Evolutionary conservation across 2,888 invertebrate genomes (phyloP), one percentile per base, ranked within the genome.

Genomic region (Acanthacorydalis orientalis): DNA sequence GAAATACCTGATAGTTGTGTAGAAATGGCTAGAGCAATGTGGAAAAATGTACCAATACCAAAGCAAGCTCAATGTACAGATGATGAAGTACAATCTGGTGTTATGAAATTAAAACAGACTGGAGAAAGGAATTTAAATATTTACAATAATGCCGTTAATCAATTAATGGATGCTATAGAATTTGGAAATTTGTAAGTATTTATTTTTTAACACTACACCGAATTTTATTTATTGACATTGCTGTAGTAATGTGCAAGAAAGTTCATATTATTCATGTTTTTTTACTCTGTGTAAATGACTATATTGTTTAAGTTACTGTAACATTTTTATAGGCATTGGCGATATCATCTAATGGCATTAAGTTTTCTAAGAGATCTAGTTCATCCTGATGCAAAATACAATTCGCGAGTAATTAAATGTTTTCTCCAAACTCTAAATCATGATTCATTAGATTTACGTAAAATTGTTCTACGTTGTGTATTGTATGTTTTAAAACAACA

Each of bases 321-420:
- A n/a, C n/a, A n/a, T n/a, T n/a, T n/a, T 57, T 64, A 43, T 57
- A 81, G 83, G 16, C 86, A 85, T 60, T 91, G 92, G 92, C 77
- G 88, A 43, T 85, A 87, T 52, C 73, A 81, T 45, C 74, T 80
- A 53, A 74, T 89, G 62, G 81, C 81, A 0, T 74, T 87, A 61
- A 75, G 77, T 51, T 77, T 90, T 66, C 65, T 91, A 8, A 73
- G 75, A 2, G 72, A 77, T 56, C 69, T 89, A 49, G 75, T 85
- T 1, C 80, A 89, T 51, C 71, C 79, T 1, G 82, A 86, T 60
- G 72, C 78, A 1, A 64, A 68, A 6, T 80, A 80, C 61, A 77
- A 83, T 1, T 62, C 75, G 0, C 62, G 69, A 9, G 75, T 79
- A 0, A 78, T 86, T 1, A 69, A 71, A 31, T 73, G 80, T 48